These are phyloP conservation scores for Thaleichthys pacificus DNA, from an alignment of 2,797 vertebrate genomes.

Conservation along the genomic window DNA sequence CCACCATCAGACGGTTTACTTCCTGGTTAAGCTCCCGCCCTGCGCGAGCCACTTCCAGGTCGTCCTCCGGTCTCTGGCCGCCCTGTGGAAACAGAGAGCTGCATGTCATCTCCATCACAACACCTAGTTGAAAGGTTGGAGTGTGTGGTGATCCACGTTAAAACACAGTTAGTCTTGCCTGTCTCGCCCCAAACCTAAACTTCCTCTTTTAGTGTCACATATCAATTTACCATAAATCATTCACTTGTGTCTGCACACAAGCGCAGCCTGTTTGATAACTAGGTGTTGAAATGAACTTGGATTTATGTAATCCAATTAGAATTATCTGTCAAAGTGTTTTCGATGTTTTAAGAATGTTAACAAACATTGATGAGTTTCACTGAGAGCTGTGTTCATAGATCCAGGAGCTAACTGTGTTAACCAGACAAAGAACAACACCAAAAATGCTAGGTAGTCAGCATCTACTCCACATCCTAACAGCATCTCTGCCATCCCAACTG, in stretches of 20 bases:
- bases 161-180: neutral
- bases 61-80: constrained; percentile 77
- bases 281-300: too few species aligned
- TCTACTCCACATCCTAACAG: neutral
- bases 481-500: constrained; percentile 33
- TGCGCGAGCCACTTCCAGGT: constrained; percentile 82
- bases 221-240: too few species aligned
- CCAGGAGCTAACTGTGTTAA: neutral
- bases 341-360: neutral
- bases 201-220: too few species aligned
- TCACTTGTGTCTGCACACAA: too few species aligned
- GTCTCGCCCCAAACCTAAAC: neutral
- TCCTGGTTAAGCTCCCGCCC: constrained; percentile 90
- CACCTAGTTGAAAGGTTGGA: neutral
- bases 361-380: neutral
- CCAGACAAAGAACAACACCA: neutral
- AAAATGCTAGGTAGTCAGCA: neutral
- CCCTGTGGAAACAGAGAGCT: constrained; percentile 68
- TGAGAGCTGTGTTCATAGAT: neutral
- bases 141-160: neutral
- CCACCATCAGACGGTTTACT: constrained; percentile 93
- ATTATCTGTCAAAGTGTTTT: neutral
- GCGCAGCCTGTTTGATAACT: too few species aligned
- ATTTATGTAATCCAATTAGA: neutral
- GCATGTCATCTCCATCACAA: neutral